Percentiles rank a stretch among this genome's conserved stretches.
phyloP scores from a whole-genome alignment of 1,140 invertebrate genomes.

The Aphelenchoides besseyi region DNA sequence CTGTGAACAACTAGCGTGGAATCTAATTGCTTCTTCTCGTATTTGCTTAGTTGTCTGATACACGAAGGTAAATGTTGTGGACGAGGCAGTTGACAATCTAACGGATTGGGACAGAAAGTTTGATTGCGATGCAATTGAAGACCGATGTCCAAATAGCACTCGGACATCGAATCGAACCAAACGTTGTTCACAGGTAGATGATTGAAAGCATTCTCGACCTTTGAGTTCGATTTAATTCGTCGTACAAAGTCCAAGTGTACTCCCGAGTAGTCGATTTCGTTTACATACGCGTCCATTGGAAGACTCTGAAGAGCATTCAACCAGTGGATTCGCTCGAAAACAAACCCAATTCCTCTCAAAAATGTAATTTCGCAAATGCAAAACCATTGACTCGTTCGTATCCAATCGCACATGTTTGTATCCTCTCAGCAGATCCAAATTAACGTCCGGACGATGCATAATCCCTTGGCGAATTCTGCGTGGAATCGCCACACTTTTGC shows the following conservation, averaged over 20 bases:
- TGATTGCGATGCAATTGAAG: background rate
- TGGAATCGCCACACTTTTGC: background rate
- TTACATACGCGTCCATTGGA: background rate
- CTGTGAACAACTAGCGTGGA: background rate
- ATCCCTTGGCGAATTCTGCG: background rate
- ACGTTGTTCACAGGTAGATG: background rate
- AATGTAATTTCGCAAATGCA: background rate
- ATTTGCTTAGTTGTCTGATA: background rate
- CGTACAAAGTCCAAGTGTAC: background rate
- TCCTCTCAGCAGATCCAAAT: background rate
- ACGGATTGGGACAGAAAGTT: background rate
- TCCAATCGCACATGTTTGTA: background rate
- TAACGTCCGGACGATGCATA: background rate
- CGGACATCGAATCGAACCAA: background rate
- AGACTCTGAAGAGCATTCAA: background rate
- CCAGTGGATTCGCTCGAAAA: background rate
- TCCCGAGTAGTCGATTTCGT: background rate
- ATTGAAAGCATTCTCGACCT: background rate
- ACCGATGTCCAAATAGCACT: background rate
- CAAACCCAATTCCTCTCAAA: background rate
- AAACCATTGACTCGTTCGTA: background rate
- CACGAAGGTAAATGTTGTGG: background rate
- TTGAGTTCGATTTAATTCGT: background rate
- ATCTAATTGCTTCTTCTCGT: background rate
- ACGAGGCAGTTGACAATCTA: background rate